A percentile compares a stretch with the other conserved stretches of the same genome.
Conservation (phyloP, 2,113 vertebrate genomes). For the Peromyscus californicus region DNA sequence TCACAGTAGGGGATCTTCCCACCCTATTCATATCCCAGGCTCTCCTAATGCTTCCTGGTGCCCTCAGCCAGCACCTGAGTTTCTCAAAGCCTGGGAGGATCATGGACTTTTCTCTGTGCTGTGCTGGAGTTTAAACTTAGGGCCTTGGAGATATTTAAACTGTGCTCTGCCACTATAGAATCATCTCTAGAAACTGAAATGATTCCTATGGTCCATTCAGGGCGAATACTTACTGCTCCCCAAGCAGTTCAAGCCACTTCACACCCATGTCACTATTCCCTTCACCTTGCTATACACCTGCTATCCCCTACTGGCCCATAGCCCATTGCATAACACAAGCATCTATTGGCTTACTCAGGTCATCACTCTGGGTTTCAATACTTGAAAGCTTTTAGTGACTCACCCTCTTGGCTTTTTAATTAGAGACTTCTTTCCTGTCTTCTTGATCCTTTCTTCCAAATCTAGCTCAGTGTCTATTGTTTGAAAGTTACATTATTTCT, state of each 20-base stretch:
- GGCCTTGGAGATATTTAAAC: not conserved
- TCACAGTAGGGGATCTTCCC: not conserved
- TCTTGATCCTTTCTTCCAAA: constrained; percentile 24
- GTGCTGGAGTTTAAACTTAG: not conserved
- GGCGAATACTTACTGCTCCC: not conserved
- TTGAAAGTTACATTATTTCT: constrained; percentile 11
- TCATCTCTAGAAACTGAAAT: not conserved
- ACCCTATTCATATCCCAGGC: not conserved
- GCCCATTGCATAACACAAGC: fast-evolving
- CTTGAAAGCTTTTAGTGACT: not conserved
- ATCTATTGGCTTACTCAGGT: not conserved
- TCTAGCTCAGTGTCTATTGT: not conserved
- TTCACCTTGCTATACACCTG: not conserved
- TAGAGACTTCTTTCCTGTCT: not conserved
- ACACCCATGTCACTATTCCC: not conserved
- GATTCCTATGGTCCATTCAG: not conserved
- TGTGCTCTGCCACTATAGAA: not conserved
- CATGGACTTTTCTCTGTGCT: not conserved
- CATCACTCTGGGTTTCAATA: not conserved
- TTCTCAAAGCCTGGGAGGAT: not conserved
- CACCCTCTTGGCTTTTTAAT: not conserved
- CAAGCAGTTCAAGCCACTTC: not conserved
- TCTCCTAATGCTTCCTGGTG: not conserved
- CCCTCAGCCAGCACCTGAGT: not conserved
- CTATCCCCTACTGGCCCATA: not conserved